Evolutionary conservation across 2,888 invertebrate genomes (phyloP).

Genomic region (Caradrina kadenii): DNA sequence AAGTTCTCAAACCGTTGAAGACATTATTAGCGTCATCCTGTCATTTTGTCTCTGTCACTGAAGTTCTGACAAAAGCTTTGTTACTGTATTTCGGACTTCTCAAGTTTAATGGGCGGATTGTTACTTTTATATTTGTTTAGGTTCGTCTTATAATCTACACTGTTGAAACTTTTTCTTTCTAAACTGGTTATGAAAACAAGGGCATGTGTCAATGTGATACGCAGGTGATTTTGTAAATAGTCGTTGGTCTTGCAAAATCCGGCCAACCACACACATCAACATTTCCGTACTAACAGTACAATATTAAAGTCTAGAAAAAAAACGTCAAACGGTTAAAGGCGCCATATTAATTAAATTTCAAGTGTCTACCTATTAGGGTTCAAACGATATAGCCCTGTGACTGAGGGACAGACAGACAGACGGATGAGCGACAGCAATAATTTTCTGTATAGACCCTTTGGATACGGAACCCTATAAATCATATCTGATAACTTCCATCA

Average conservation of each 20-base stretch:
- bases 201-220: not conserved
- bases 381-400: no score
- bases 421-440: no score
- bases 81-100: constrained; percentile 15
- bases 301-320: no score
- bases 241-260: constrained; percentile 20
- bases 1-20: constrained; percentile 27
- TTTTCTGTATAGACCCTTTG: no score
- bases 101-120: constrained; percentile 5
- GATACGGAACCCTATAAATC: no score
- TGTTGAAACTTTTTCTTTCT: not conserved
- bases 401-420: no score
- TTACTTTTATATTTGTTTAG: constrained; percentile 18
- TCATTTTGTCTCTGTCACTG: constrained; percentile 40
- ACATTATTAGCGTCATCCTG: constrained; percentile 57
- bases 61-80: constrained; percentile 40
- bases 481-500: constrained; percentile 12
- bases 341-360: no score
- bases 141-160: not conserved
- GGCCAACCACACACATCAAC: no score
- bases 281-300: no score
- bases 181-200: not conserved
- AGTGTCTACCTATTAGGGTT: no score
- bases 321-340: no score
- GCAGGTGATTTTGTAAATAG: constrained; percentile 1